phyloP scores from a whole-genome alignment of 2,888 invertebrate species.

The Megastigmus dorsalis region DNA sequence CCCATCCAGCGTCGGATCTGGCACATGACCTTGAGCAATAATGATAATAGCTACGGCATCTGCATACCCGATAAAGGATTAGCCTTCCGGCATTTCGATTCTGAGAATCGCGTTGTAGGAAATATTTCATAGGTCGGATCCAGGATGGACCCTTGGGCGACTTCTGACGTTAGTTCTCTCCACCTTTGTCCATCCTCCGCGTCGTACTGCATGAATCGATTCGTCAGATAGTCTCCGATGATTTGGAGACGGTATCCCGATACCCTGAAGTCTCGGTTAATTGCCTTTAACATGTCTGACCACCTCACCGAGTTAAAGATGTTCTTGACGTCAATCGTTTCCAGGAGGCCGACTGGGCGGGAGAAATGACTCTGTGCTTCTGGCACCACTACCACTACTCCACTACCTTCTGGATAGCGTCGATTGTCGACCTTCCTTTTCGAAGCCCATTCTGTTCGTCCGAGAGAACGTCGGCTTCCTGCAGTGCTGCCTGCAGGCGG shows the following conservation, averaged over 20 bases:
- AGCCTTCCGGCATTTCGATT: background rate
- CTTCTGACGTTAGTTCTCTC: background rate
- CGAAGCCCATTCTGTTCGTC: slow-evolving; percentile 52
- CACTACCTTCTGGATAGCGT: slow-evolving; percentile 40
- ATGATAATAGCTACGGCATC: background rate
- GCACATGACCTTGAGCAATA: too few species aligned
- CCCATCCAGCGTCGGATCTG: background rate
- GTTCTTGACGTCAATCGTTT: too few species aligned
- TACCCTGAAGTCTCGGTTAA: too few species aligned
- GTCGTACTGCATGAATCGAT: too few species aligned
- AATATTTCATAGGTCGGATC: background rate
- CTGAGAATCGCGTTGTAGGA: background rate
- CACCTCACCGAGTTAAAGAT: too few species aligned
- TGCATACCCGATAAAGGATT: background rate
- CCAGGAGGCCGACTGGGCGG: too few species aligned
- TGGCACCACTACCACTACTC: background rate
- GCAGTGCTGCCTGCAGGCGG: slow-evolving; percentile 46
- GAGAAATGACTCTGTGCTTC: too few species aligned
- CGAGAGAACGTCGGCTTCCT: slow-evolving; percentile 48
- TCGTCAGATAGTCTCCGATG: background rate
- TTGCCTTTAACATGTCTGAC: too few species aligned
- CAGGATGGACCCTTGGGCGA: background rate
- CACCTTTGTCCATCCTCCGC: too few species aligned
- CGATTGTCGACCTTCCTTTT: slow-evolving; percentile 50
- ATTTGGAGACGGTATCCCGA: too few species aligned